Percentiles rank a stretch among this genome's conserved stretches.
phyloP scores from a whole-genome alignment of 2,113 vertebrate genomes.

The Anoura caudifer region DNA sequence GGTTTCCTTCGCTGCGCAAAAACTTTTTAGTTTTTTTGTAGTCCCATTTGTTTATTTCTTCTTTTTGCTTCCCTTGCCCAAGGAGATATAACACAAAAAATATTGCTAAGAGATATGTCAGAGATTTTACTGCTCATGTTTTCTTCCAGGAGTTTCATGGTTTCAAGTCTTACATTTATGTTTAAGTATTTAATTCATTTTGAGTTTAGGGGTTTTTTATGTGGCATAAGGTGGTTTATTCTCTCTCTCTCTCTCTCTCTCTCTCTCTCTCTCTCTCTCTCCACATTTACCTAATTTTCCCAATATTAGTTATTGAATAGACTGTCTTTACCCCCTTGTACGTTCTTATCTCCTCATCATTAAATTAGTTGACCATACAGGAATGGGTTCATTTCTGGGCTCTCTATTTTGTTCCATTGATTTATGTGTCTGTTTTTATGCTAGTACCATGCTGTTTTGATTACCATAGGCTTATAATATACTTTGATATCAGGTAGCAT shows the following conservation, averaged over 20 bases:
- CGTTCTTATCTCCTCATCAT: not conserved
- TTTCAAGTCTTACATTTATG: not conserved
- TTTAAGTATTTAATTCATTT: not conserved
- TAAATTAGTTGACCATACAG: not conserved
- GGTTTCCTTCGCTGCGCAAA: not conserved
- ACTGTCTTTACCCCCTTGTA: not conserved
- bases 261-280: not conserved
- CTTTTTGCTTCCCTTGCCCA: not conserved
- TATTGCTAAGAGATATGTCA: not conserved
- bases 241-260: not conserved
- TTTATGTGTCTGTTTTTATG: not conserved
- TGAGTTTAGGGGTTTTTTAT: not conserved
- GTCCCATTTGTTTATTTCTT: not conserved
- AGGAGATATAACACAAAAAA: not conserved
- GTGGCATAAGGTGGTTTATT: not conserved
- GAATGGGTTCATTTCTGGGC: not conserved
- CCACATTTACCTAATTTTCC: not conserved
- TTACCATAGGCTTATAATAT: not conserved
- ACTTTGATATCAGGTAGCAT: not conserved
- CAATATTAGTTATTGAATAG: not conserved
- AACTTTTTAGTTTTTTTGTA: not conserved
- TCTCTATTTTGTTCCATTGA: not conserved
- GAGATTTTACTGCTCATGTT: not conserved
- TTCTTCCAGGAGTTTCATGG: not conserved
- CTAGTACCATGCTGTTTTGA: not conserved